These are phyloP conservation scores for Eilema griseolum DNA, from an alignment of 2,888 invertebrate genomes.

Conservation along the genomic window DNA sequence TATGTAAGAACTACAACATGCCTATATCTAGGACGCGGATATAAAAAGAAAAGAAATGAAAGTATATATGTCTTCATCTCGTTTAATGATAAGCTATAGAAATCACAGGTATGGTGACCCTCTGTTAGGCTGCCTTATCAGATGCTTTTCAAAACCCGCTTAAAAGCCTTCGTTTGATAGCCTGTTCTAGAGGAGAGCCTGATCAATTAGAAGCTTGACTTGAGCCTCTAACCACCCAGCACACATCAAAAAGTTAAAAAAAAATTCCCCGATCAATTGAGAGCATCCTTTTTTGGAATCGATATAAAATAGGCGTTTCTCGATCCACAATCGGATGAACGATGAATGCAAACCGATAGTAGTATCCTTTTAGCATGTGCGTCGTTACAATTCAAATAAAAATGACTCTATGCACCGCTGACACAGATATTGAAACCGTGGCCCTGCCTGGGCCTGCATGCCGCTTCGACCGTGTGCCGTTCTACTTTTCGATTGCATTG, in stretches of 20 bases:
- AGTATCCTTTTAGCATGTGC: conserved; percentile 35
- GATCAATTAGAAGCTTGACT: background rate
- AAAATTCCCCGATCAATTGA: too few relatives aligned
- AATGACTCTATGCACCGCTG: conserved; percentile 40
- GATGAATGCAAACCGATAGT: conserved; percentile 33
- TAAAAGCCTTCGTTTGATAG: too few relatives aligned
- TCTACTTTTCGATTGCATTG: conserved; percentile 47
- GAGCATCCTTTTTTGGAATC: background rate
- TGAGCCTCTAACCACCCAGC: too few relatives aligned
- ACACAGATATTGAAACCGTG: conserved; percentile 29
- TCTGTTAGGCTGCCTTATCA: too few relatives aligned
- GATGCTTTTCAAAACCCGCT: too few relatives aligned
- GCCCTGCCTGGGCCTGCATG: conserved; percentile 46
- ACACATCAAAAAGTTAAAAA: too few relatives aligned
- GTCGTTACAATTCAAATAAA: conserved; percentile 34
- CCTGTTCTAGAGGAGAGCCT: background rate
- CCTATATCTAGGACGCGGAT: too few relatives aligned
- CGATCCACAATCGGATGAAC: background rate
- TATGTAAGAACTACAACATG: too few relatives aligned
- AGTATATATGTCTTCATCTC: too few relatives aligned
- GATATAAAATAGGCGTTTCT: background rate
- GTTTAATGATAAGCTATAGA: too few relatives aligned
- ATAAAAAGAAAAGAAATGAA: too few relatives aligned
- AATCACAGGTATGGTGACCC: too few relatives aligned
- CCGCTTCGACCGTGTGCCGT: conserved; percentile 51